phyloP scores from a whole-genome alignment of 2,797 vertebrate genomes.

The Takifugu rubripes region DNA sequence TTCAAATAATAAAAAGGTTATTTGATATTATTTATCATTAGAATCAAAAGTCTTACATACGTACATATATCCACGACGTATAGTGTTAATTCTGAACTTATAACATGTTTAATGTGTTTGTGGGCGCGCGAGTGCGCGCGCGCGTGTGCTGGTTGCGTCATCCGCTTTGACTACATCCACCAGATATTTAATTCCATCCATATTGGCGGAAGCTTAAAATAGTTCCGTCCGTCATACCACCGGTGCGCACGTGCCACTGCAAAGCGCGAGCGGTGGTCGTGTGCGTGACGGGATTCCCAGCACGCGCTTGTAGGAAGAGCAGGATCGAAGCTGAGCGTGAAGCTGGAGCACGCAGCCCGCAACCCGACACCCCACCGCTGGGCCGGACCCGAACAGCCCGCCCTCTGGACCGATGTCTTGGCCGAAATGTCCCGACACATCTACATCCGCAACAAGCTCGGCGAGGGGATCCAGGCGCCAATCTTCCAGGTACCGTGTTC shows the following conservation, averaged over 20 bases:
- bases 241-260: conserved; percentile 36
- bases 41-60: no score
- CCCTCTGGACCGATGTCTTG: conserved; percentile 81
- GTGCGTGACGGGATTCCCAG: conserved; percentile 10
- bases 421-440: conserved; percentile 87
- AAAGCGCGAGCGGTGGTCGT: conserved; percentile 20
- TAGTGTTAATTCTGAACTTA: no score
- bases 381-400: conserved; percentile 77
- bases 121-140: no score
- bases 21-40: no score
- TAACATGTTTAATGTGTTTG: no score
- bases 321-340: conserved; percentile 35
- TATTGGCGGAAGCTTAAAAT: conserved; percentile 12
- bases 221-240: conserved; percentile 38
- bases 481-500: conserved; percentile 82
- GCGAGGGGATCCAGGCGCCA: conserved; percentile 84
- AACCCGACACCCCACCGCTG: conserved; percentile 73
- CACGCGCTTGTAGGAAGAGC: conserved; percentile 9
- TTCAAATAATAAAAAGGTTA: no score
- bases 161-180: no score
- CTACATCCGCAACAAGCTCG: conserved; percentile 83
- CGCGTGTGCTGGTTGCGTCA: no score
- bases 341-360: conserved; percentile 76
- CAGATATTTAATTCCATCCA: no score
- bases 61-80: no score